Percentiles rank a stretch among this genome's conserved stretches.
These are phyloP conservation scores for Julus scanicus DNA, from an alignment of 2,888 invertebrate genomes.

Conservation along the genomic window DNA sequence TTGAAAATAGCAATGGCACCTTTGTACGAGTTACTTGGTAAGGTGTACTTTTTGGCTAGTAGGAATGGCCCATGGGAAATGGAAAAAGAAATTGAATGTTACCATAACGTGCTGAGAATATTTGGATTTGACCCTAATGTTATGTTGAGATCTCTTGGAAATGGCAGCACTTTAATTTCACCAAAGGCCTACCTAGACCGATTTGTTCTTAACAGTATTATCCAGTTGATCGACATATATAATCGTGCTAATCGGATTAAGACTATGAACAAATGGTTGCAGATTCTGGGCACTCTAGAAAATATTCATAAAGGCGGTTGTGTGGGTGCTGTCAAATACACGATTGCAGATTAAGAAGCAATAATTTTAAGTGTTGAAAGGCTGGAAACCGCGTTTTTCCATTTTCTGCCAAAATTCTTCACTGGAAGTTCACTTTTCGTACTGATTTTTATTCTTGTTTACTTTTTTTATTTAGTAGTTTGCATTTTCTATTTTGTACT, in stretches of 20 bases:
- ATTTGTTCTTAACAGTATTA: not conserved
- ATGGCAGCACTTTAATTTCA: not conserved
- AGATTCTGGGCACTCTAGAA: not conserved
- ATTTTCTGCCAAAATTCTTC: no score
- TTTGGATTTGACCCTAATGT: not conserved
- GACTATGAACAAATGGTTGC: not conserved
- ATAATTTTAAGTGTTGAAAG: no score
- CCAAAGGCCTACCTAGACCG: not conserved
- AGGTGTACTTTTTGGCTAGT: not conserved
- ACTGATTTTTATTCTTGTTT: no score
- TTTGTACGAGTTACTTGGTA: not conserved
- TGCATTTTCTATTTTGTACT: no score
- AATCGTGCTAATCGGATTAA: not conserved
- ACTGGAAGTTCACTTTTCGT: no score
- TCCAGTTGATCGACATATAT: not conserved
- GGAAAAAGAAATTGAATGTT: not conserved
- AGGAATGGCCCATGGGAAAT: not conserved
- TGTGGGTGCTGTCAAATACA: no score
- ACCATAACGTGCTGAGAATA: not conserved
- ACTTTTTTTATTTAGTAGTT: no score
- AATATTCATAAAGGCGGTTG: not conserved
- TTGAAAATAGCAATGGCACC: not conserved
- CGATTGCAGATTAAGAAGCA: no score
- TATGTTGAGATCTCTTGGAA: not conserved
- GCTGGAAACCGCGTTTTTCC: no score